These are phyloP conservation scores for Pygoscelis adeliae DNA, from an alignment of 2,113 vertebrate genomes.

Conservation along the genomic window DNA sequence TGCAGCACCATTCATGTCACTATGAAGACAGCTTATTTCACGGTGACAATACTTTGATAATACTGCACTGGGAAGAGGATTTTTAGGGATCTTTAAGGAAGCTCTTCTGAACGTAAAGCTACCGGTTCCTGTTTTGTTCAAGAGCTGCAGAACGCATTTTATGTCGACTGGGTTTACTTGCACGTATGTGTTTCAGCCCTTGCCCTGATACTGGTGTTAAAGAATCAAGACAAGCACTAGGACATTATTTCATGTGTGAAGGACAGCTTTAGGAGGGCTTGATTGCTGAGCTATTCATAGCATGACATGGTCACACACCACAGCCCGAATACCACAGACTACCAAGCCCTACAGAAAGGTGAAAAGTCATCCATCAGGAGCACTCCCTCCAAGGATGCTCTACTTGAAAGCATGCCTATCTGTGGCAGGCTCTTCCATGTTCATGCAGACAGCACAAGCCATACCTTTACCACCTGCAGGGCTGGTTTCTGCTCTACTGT, in stretches of 20 bases:
- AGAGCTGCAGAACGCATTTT: background rate
- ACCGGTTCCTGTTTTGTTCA: background rate
- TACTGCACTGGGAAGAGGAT: background rate
- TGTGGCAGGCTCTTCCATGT: background rate
- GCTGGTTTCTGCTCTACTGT: background rate
- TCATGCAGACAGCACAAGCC: background rate
- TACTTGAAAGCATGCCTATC: fast-evolving
- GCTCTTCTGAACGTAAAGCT: background rate
- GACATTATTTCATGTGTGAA: background rate
- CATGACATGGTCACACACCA: fast-evolving
- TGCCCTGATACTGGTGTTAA: background rate
- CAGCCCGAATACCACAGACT: background rate
- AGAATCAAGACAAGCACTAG: background rate
- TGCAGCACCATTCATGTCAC: background rate
- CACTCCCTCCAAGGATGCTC: background rate
- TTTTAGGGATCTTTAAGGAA: background rate
- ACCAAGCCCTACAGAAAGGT: background rate
- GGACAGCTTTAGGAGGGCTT: background rate
- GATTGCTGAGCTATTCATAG: background rate
- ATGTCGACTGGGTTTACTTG: background rate
- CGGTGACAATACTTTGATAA: background rate
- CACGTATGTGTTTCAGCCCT: fast-evolving
- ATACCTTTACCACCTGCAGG: background rate
- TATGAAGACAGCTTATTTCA: background rate
- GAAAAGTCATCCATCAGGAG: background rate